Percentiles rank a stretch among this genome's conserved stretches.
Evolutionary conservation across 1,140 invertebrate genomes (phyloP).

Genomic region (Rhyzopertha dominica): DNA sequence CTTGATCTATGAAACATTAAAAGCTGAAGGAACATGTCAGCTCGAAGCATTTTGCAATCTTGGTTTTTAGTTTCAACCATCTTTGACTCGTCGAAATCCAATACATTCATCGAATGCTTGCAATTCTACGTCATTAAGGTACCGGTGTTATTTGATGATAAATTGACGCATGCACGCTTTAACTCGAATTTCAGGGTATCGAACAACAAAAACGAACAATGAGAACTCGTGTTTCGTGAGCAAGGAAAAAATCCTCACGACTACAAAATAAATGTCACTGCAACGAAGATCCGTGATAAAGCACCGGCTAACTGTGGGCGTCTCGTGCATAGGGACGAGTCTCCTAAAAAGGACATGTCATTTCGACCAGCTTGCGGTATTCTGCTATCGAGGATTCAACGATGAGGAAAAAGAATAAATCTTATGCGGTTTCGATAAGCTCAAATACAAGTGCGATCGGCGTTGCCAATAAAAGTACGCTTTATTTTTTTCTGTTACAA

Average conservation of each 20-base stretch:
- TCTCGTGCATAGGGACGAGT: slow-evolving; percentile 6
- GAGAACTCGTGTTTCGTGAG: not conserved
- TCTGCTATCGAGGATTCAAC: slow-evolving; percentile 5
- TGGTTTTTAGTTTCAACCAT: not conserved
- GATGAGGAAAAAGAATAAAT: too few species aligned
- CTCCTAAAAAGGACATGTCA: slow-evolving; percentile 10
- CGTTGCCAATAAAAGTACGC: too few species aligned
- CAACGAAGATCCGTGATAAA: slow-evolving; percentile 11
- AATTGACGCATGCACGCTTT: too few species aligned
- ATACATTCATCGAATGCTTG: not conserved
- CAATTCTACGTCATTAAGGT: not conserved
- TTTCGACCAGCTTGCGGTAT: slow-evolving; percentile 5
- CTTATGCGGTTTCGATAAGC: too few species aligned
- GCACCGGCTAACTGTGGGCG: slow-evolving; percentile 7
- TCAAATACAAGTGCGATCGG: too few species aligned
- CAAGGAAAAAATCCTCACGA: slow-evolving; percentile 11
- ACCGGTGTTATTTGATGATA: not conserved
- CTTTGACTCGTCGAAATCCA: not conserved
- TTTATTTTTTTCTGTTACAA: too few species aligned
- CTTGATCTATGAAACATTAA: too few species aligned
- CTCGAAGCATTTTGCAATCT: too few species aligned
- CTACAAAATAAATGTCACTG: slow-evolving; percentile 12
- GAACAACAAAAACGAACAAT: not conserved
- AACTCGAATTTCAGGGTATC: not conserved
- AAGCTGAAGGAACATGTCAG: too few species aligned